Evolutionary conservation across 2,888 invertebrate genomes (phyloP), one percentile per base, ranked within the genome.

Genomic region (Hesperia comma): DNA sequence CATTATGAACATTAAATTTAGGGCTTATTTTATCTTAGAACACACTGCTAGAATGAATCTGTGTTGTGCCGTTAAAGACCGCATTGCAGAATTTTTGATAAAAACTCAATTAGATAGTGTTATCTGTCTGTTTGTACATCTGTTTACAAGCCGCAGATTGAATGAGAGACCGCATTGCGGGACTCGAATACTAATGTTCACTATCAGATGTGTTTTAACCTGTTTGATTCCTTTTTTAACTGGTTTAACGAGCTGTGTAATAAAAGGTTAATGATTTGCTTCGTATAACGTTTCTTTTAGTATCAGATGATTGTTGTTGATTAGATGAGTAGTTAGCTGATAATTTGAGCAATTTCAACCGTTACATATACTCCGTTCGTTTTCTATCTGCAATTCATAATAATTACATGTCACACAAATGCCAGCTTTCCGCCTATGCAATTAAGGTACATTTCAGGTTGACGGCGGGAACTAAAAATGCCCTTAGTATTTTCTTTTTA

Each of bases 71-170:
- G 26, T 21, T 15, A 46, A 63, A 55, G 32, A 49, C 57, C 81
- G 82, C 85, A 84, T 77, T 84, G 84, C 83, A 80, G 83, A 77
- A 77, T 79, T 80, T 80, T 73, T 64, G 61, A 63, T 55, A 62
- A 63, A 62, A 63, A 55, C 55, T 33, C 14, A 41, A 33, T 55
- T 32, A 55, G 46, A 63, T 63, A 55, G 14, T 43, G 54, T 53
- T 62, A 66, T 69, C 62, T 67, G 26, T 5, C 14, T 51, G 43
- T 19, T 40, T 51, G 61, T n/a, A 21, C 51, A n/a, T 19, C 17
- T 33, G 6, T n/a, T 21, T 40, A 49, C 6, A 40, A 51, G 37
- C 37, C 14, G 19, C 19, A 37, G 12, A 12, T 33, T 19, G 37
- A 2, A 37, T 37, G 12, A 3, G 12, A 2, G 12, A 61, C 62